These are phyloP conservation scores for Sycophaga agraensis DNA, from an alignment of 1,140 invertebrate genomes.

Conservation along the genomic window DNA sequence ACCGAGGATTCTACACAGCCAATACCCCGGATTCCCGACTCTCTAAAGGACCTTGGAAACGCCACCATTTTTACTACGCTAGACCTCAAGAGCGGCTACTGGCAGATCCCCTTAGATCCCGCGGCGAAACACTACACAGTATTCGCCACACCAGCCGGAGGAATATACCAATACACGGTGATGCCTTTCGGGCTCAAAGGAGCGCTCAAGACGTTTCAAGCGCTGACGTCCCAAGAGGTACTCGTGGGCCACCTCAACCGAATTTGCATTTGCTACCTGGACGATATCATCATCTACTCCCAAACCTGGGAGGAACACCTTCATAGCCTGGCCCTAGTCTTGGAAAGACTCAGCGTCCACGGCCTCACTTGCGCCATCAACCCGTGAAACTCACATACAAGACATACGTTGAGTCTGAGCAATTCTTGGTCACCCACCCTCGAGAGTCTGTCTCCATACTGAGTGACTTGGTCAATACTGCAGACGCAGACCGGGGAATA, in stretches of 20 bases:
- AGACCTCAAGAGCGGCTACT: slow-evolving; percentile 23
- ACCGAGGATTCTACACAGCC: slow-evolving; percentile 2
- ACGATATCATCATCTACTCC: too few relatives aligned
- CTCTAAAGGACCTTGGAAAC: slow-evolving; percentile 20
- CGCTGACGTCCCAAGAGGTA: background rate
- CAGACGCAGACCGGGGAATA: too few relatives aligned
- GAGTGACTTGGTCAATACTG: too few relatives aligned
- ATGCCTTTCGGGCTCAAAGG: slow-evolving; percentile 2
- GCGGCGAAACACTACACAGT: background rate
- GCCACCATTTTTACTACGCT: slow-evolving; percentile 9
- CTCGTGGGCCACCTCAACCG: background rate
- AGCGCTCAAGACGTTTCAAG: background rate
- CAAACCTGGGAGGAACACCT: too few relatives aligned
- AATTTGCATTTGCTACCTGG: too few relatives aligned
- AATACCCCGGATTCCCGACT: slow-evolving; percentile 14
- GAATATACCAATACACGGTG: slow-evolving; percentile 9
- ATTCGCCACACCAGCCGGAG: slow-evolving; percentile 4
- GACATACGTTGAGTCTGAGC: too few relatives aligned
- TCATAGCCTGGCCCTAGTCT: too few relatives aligned
- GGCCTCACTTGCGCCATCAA: too few relatives aligned
- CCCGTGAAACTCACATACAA: too few relatives aligned
- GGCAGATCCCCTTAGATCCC: slow-evolving; percentile 18
- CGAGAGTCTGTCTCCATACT: too few relatives aligned
- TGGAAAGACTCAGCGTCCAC: too few relatives aligned
- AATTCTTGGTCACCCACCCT: too few relatives aligned